Conservation (phyloP, 2,113 vertebrate genomes). For the Tylochromis polylepis region DNA sequence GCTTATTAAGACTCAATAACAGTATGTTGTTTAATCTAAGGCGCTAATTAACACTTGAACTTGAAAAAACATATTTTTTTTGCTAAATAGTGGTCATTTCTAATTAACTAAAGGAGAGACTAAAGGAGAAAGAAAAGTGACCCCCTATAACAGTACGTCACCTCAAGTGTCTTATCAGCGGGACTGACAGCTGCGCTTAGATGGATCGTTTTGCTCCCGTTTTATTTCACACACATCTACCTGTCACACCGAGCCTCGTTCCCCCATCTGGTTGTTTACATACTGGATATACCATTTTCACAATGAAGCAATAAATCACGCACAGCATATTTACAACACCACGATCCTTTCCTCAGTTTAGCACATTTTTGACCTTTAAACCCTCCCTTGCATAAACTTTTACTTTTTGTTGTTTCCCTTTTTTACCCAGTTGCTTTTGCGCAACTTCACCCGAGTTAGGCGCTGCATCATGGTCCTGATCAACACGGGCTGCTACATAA, state of each 20-base stretch:
- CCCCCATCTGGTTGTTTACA: background rate
- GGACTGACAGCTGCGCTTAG: background rate
- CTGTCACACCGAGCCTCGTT: background rate
- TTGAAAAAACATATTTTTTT: background rate
- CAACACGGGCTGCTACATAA: conserved; percentile 88
- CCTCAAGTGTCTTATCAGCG: background rate
- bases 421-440: conserved; percentile 80
- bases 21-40: background rate
- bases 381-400: background rate
- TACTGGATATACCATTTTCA: background rate
- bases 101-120: background rate
- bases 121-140: background rate
- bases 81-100: background rate
- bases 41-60: background rate
- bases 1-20: background rate
- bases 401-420: background rate
- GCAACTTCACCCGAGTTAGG: conserved; percentile 88
- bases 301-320: background rate
- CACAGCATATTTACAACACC: background rate
- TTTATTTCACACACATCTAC: background rate
- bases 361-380: background rate
- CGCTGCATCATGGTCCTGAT: conserved; percentile 89
- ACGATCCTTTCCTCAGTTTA: background rate
- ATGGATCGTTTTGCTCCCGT: background rate
- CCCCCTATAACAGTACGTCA: background rate